A percentile compares a stretch with the other conserved stretches of the same genome.
These are phyloP conservation scores for Neomicropteryx cornuta DNA, from an alignment of 1,140 invertebrate genomes.

Conservation along the genomic window DNA sequence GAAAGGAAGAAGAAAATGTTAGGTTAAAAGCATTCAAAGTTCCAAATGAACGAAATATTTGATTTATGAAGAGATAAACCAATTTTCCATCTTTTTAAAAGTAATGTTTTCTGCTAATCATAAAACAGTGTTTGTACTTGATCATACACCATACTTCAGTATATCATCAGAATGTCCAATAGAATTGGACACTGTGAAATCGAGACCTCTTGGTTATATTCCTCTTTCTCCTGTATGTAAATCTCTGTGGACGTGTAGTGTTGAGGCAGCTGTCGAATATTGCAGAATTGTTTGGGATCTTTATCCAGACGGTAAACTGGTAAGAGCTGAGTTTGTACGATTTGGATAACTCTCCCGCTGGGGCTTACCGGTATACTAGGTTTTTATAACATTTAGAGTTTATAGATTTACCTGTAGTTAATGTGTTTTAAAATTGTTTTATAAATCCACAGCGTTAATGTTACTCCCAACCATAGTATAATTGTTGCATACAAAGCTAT, in stretches of 20 bases:
- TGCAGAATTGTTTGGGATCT: constrained; percentile 94
- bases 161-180: constrained; percentile 76
- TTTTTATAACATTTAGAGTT: constrained; percentile 7
- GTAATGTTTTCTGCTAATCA: constrained; percentile 56
- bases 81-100: too few relatives aligned
- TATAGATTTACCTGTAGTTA: background rate
- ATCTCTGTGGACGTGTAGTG: constrained; percentile 88
- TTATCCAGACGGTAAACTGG: constrained; percentile 79
- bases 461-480: too few relatives aligned
- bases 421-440: constrained; percentile 4
- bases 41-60: too few relatives aligned
- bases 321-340: too few relatives aligned
- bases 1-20: too few relatives aligned
- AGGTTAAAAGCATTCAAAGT: too few relatives aligned
- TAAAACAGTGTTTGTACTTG: constrained; percentile 91
- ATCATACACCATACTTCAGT: constrained; percentile 82
- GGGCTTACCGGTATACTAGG: constrained; percentile 3
- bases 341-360: constrained; percentile 8
- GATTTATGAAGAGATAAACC: too few relatives aligned
- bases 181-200: constrained; percentile 79
- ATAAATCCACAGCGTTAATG: background rate
- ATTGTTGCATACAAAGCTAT: too few relatives aligned
- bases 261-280: constrained; percentile 91
- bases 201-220: constrained; percentile 52
- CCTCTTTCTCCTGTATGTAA: constrained; percentile 65